phyloP scores from a whole-genome alignment of 2,797 vertebrate species.

The Okamejei kenojei region DNA sequence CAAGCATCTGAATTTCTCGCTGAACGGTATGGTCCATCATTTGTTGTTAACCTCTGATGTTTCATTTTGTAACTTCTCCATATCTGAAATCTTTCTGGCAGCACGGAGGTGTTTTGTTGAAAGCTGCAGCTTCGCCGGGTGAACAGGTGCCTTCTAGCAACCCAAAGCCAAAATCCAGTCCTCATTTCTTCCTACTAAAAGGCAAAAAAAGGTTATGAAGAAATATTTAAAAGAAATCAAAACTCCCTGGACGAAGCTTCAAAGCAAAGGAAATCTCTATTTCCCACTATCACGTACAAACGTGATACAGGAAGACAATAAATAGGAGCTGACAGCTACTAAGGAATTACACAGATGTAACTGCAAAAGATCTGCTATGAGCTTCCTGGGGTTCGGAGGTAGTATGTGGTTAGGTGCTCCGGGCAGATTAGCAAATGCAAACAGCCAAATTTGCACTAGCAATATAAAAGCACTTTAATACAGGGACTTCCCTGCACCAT shows the following conservation, averaged over 20 bases:
- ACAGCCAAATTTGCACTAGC: neutral
- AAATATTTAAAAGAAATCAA: neutral
- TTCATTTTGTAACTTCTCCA: constrained; percentile 16
- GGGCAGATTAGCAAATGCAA: neutral
- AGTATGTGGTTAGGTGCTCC: neutral
- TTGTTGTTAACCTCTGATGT: neutral
- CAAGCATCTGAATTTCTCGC: neutral
- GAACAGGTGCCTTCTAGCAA: neutral
- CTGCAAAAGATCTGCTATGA: neutral
- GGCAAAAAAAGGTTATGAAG: neutral
- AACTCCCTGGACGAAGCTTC: neutral
- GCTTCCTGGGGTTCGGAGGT: neutral
- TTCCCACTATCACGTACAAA: neutral
- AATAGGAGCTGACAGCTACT: neutral
- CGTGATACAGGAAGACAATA: neutral
- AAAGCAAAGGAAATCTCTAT: neutral
- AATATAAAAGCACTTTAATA: neutral
- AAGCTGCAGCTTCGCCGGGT: neutral
- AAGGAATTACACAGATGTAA: neutral
- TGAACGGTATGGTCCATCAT: neutral
- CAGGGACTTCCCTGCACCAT: too few species aligned
- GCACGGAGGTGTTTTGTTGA: neutral
- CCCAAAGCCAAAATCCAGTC: neutral
- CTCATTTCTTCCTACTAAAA: constrained; percentile 19
- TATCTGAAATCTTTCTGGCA: neutral